Conservation (phyloP, 2,113 vertebrate genomes). For the Brachypteracias leptosomus region DNA sequence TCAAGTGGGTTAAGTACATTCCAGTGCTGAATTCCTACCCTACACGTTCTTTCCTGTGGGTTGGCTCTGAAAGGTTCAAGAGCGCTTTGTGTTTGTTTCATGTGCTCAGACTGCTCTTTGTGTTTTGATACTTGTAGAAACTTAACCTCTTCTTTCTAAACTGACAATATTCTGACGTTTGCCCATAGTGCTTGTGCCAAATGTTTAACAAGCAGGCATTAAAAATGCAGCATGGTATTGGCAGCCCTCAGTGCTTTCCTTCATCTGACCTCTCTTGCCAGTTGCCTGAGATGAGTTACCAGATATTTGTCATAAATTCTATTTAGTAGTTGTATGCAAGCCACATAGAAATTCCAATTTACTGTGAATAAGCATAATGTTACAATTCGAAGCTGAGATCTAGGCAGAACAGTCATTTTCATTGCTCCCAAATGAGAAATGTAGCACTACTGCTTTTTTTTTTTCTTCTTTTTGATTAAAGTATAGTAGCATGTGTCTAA, state of each 20-base stretch:
- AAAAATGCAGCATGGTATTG: not conserved
- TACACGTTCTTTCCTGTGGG: not conserved
- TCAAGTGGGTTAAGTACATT: not conserved
- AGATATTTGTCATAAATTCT: not conserved
- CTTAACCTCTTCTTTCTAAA: not conserved
- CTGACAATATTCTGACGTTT: not conserved
- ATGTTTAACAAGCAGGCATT: not conserved
- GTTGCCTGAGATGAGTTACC: not conserved
- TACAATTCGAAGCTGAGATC: not conserved
- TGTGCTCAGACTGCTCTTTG: not conserved
- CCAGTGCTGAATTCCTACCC: slow-evolving; percentile 19
- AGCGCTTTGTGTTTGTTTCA: slow-evolving; percentile 16
- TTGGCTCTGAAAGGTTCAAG: not conserved
- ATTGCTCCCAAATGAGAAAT: not conserved
- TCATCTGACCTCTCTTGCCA: not conserved
- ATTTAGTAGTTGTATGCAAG: not conserved
- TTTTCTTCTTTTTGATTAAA: not conserved
- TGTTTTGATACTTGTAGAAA: slow-evolving; percentile 4
- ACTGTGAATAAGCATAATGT: not conserved
- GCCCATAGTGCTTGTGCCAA: not conserved
- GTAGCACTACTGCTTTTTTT: not conserved
- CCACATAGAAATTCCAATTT: not conserved
- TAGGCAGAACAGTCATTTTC: not conserved
- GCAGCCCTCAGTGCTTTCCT: not conserved
- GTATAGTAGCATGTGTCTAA: not conserved